Conservation (phyloP, 64 coral and sea anemone genomes). For the Catalaphyllia jardinei region DNA sequence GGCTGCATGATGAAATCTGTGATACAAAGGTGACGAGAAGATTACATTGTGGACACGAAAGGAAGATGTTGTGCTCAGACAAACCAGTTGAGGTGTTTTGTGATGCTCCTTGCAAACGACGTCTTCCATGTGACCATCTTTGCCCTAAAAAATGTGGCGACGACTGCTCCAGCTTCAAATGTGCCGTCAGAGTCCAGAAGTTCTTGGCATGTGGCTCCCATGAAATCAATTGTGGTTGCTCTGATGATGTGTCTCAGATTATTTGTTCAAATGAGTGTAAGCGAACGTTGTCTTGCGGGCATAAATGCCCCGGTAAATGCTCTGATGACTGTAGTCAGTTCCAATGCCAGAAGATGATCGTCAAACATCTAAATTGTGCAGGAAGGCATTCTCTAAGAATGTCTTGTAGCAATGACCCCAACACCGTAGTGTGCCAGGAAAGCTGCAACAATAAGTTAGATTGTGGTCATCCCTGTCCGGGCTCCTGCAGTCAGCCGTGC, state of each 20-base stretch:
- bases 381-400: constrained; percentile 36
- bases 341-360: neutral
- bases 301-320: constrained; percentile 44
- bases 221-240: neutral
- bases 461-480: constrained; percentile 36
- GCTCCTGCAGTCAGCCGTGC: constrained; percentile 18
- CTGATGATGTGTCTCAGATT: neutral
- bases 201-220: constrained; percentile 18
- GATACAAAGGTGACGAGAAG: neutral
- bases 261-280: constrained; percentile 13
- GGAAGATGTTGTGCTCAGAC: constrained; percentile 16
- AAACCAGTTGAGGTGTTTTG: constrained; percentile 7
- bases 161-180: constrained; percentile 9
- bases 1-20: constrained; percentile 1
- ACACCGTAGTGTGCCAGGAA: constrained; percentile 9
- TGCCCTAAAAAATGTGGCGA: constrained; percentile 59
- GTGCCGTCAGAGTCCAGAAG: constrained; percentile 6
- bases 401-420: constrained; percentile 16
- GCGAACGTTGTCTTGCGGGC: neutral
- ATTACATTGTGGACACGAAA: constrained; percentile 53
- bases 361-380: neutral
- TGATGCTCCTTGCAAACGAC: constrained; percentile 40
- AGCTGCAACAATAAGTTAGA: constrained; percentile 14
- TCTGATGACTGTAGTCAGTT: neutral
- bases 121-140: constrained; percentile 55